Base-by-base conservation (phyloP, 2,797 vertebrate species). In the Chelidonichthys spinosus region DNA sequence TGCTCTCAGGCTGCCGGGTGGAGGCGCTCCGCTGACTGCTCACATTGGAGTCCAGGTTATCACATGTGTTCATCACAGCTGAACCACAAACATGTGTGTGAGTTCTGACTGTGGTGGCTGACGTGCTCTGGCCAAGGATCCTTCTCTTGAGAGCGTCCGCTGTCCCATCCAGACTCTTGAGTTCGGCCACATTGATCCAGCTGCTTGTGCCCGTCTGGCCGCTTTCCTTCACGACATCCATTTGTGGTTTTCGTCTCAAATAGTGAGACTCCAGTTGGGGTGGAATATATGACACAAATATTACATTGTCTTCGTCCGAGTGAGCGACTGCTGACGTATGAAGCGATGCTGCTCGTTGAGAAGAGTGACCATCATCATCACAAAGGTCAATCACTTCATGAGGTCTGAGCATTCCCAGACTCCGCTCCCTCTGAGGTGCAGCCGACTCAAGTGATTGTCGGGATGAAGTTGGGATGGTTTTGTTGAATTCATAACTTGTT, bases 251-350 rank as follows among this genome's bases (percentile, higher is more conserved):
- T 4, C 8, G 5, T 5, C 4, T 53, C 3, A 52, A 11, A 3
- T 75, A 11, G 9, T 59, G 46, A 15, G 71, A 58, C 2, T 74
- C 67, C 6, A 87, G 36, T 65, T 85, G 91, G 42, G 94, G 93
- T 62, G 93, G 94, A 74, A 89, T 89, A 64, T 94, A 95, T 0
- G 94, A 94, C 15, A 94, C 93, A 85, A 95, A 95, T 73, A 94
- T 92, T 1, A 95, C 94, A 25, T 92, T 93, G 62, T 95, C 94
- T 71, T 95, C 94, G 17, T 94, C 84, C 18, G 33, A 47, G 36
- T 11, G 70, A 61, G 47, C 25, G 18, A 14, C 13, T 0, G 50
- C 18, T 3, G 74, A 10, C 61, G 25, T 33, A 7, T 42, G 25
- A 17, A 32, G 32, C 43, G 69, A 17, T 18, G 65, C 36, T 60